phyloP scores from a whole-genome alignment of 92 coral and sea anemone genomes.

The Zoanthus solanderi region DNA sequence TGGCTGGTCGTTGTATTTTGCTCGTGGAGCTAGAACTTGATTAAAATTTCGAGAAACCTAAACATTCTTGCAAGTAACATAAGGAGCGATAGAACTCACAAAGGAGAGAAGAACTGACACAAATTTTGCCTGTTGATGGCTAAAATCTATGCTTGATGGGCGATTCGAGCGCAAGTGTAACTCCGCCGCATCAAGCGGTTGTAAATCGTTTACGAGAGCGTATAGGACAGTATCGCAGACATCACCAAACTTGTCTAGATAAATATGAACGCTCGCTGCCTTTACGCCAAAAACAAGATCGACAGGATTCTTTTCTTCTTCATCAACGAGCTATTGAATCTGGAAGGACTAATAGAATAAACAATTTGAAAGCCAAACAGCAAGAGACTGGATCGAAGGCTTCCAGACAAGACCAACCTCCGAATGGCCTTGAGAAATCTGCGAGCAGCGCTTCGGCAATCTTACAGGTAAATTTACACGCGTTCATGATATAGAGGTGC shows the following conservation, averaged over 20 bases:
- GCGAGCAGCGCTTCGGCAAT: conserved; percentile 76
- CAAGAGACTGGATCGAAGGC: conserved; percentile 74
- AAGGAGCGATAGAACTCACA: not conserved
- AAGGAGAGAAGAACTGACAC: not conserved
- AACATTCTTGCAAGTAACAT: conserved; percentile 33
- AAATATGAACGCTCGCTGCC: conserved; percentile 85
- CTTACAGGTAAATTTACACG: conserved; percentile 75
- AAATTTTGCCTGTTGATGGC: conserved; percentile 33
- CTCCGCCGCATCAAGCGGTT: conserved; percentile 86
- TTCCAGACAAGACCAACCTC: conserved; percentile 77
- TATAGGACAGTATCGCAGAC: conserved; percentile 82
- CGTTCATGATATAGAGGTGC: conserved; percentile 35
- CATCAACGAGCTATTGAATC: conserved; percentile 80
- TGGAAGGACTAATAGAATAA: conserved; percentile 70
- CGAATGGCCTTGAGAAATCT: conserved; percentile 82
- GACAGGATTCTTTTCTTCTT: conserved; percentile 77
- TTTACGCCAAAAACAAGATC: conserved; percentile 77
- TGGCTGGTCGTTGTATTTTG: conserved; percentile 50
- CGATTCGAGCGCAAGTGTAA: conserved; percentile 80
- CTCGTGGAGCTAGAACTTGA: conserved; percentile 7
- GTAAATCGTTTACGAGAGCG: conserved; percentile 93
- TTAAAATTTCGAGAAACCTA: conserved; percentile 26
- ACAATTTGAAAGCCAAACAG: conserved; percentile 71
- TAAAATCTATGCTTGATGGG: conserved; percentile 61
- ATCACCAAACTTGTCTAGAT: conserved; percentile 79